Percentiles rank a stretch among this genome's conserved stretches.
These are phyloP conservation scores for Drosophila kuntzei DNA, from an alignment of 2,888 invertebrate genomes.

Conservation along the genomic window DNA sequence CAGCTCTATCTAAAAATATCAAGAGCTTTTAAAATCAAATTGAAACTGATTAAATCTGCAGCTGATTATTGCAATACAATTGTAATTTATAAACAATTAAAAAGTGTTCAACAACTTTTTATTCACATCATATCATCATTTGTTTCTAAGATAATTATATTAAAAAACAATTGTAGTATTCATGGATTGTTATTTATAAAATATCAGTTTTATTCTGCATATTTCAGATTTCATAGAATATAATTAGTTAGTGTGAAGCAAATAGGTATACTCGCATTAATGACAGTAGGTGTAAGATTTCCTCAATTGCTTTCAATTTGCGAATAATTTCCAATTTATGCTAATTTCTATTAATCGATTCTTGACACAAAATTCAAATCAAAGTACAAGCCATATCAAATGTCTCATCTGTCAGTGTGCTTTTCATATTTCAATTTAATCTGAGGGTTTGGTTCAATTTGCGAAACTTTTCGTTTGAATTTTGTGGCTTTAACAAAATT, in stretches of 20 bases:
- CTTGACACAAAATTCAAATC: not conserved
- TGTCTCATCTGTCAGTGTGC: not conserved
- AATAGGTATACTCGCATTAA: not conserved
- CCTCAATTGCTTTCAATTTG: conserved; percentile 7
- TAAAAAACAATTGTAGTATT: not conserved
- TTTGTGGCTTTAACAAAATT: conserved; percentile 56
- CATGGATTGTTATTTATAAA: not conserved
- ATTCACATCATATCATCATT: not conserved
- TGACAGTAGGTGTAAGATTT: not conserved
- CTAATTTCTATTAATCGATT: not conserved
- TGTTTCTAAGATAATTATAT: not conserved
- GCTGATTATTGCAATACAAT: not conserved
- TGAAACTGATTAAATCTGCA: not conserved
- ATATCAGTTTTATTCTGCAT: too few relatives aligned
- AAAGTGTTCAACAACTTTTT: not conserved
- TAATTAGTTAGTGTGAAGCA: not conserved
- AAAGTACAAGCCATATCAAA: not conserved
- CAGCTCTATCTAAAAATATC: not conserved
- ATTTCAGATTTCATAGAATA: not conserved
- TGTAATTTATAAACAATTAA: not conserved
- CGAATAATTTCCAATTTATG: conserved; percentile 8
- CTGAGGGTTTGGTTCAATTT: conserved; percentile 21
- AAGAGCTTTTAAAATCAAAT: not conserved
- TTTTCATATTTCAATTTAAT: conserved; percentile 37
- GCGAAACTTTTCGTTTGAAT: conserved; percentile 59